Base-by-base conservation (phyloP, 1,140 invertebrate species). In the Drosophila kikkawai region DNA sequence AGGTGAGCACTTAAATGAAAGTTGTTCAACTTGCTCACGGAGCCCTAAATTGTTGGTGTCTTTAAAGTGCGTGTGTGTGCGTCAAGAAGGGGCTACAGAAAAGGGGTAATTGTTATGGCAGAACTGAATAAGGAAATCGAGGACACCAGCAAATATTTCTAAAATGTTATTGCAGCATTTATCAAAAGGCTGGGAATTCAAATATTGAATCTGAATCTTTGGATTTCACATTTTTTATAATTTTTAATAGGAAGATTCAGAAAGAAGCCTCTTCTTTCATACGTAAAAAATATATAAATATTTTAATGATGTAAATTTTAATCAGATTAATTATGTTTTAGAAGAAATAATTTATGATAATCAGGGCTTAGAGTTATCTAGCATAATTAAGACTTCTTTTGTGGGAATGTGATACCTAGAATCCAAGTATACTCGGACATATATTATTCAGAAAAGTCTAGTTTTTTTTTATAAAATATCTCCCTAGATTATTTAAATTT, bases 1-100 rank as follows among this genome's bases (percentile, higher is more conserved):
- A 82, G 75, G 75, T 66, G 55, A 68, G 75, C 82, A 86, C 82
- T 86, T 86, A 87, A 86, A 86, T 86, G 83, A 86, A 86, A 86
- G 82, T 86, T 87, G 82, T 70, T 71, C 67, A 71, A 71, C 67
- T 69, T 74, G 71, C 57, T 56, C 70, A 64, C 36, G 41, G 32
- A 73, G 55, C 39, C 70, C 70, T 41, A 51, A 74, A 74, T 74
- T 73, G 53, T 73, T 60, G 55, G 4, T 32, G 47, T 44, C 61
- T 45, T 69, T 37, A 32, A 32, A n/a, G 47, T 66, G 39, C 47
- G 66, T 51, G n/a, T 51, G 39, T 69, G 45, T 67, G 47, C 36
- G 8, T 22, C n/a, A 32, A 47, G 41, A 26, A 37, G 48, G 29
- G n/a, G 45, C 9, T 1, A 6, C 2, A 15, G 17, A 36, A 34